Conservation (phyloP, 1,140 invertebrate genomes). For the Protaetia brevitarsis region DNA sequence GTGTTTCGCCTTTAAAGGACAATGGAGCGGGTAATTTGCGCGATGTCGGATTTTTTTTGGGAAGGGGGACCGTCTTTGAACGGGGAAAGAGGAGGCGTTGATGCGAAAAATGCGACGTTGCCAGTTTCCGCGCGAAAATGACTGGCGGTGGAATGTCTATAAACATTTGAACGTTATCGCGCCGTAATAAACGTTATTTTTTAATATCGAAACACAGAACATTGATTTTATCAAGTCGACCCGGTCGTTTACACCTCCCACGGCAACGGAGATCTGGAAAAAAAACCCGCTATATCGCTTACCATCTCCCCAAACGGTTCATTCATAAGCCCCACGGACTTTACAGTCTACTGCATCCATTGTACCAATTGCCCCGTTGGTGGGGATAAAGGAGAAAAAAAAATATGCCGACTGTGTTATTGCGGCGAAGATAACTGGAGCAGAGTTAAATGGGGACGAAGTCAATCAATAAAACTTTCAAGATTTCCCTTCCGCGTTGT, state of each 20-base stretch:
- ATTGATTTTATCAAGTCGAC: neutral
- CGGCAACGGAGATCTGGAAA: too few species aligned
- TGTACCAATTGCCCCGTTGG: neutral
- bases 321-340: neutral
- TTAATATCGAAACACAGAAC: conserved; percentile 1
- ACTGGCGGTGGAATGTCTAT: neutral
- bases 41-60: too few species aligned
- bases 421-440: conserved; percentile 3
- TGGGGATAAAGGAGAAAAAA: neutral
- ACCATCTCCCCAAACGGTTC: neutral
- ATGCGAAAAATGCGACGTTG: too few species aligned
- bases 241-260: too few species aligned
- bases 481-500: neutral
- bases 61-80: too few species aligned
- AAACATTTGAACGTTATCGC: neutral
- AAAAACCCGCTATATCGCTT: too few species aligned
- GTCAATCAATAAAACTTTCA: conserved; percentile 1
- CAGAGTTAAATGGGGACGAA: neutral
- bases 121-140: too few species aligned
- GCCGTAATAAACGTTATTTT: neutral
- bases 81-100: too few species aligned
- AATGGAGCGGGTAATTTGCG: too few species aligned
- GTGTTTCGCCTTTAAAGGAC: too few species aligned
- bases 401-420: conserved; percentile 14
- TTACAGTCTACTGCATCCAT: conserved; percentile 1